Evolutionary conservation across 2,888 invertebrate genomes (phyloP).

Genomic region (Microplitis manilae): DNA sequence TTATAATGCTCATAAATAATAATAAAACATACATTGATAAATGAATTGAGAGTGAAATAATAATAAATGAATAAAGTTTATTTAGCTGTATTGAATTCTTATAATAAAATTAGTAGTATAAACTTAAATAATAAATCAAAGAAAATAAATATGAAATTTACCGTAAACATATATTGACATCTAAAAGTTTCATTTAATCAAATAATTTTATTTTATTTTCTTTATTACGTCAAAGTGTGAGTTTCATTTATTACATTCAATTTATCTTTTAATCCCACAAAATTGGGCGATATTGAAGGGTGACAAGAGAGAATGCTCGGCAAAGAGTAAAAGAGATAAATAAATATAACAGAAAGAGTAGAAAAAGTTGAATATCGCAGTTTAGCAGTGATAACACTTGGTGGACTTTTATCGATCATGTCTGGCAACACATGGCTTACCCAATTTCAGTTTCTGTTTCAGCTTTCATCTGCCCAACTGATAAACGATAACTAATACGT

Average conservation of each 20-base stretch:
- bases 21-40: background rate
- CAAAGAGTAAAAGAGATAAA: slow-evolving; percentile 30
- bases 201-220: slow-evolving; percentile 17
- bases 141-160: background rate
- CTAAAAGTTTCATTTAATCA: slow-evolving; percentile 4
- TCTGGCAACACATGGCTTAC: slow-evolving; percentile 71
- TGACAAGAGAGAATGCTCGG: slow-evolving; percentile 19
- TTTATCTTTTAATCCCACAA: slow-evolving; percentile 57
- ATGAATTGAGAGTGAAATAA: background rate
- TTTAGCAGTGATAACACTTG: slow-evolving; percentile 69
- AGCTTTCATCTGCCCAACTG: slow-evolving; percentile 54
- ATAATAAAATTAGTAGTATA: background rate
- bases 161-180: background rate
- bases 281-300: slow-evolving; percentile 49
- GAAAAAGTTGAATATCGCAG: slow-evolving; percentile 51
- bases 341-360: slow-evolving; percentile 27
- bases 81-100: background rate
- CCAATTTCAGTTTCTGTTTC: slow-evolving; percentile 61
- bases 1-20: background rate
- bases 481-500: slow-evolving; percentile 71
- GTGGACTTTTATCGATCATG: slow-evolving; percentile 71
- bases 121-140: background rate
- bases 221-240: slow-evolving; percentile 57
- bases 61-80: background rate
- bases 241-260: slow-evolving; percentile 56